These are phyloP conservation scores for Rallus limicola DNA, from an alignment of 2,113 vertebrate genomes.

Conservation along the genomic window DNA sequence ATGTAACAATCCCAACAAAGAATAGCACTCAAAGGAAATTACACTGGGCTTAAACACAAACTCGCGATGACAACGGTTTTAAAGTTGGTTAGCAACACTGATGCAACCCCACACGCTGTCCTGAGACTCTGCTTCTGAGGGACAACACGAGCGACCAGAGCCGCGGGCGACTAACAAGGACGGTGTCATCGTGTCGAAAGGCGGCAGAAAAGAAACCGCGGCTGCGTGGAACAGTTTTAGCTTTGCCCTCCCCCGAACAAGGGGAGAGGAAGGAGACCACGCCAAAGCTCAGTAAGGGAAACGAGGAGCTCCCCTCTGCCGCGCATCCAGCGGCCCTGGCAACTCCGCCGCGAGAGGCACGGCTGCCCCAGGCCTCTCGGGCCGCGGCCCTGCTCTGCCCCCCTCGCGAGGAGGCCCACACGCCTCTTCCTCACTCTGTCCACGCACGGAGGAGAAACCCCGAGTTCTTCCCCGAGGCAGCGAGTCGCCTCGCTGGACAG, in stretches of 20 bases:
- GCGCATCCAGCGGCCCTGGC: not conserved
- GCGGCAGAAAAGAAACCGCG: rapidly evolving
- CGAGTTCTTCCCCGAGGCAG: not conserved
- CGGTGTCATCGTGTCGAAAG: rapidly evolving
- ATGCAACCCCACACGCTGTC: rapidly evolving
- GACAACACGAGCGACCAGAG: not conserved
- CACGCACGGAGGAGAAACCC: no score
- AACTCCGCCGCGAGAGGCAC: not conserved
- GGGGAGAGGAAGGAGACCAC: rapidly evolving
- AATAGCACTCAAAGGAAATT: rapidly evolving
- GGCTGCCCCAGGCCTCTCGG: not conserved
- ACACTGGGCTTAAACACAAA: not conserved
- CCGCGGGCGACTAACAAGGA: rapidly evolving
- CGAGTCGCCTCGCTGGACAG: not conserved
- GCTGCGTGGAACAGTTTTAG: rapidly evolving
- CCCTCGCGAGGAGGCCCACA: rapidly evolving
- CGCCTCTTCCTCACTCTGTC: not conserved
- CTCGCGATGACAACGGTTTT: rapidly evolving
- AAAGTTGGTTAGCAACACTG: rapidly evolving
- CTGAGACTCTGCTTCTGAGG: not conserved
- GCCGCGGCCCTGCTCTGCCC: not conserved
- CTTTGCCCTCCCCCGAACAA: rapidly evolving
- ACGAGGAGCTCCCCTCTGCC: rapidly evolving
- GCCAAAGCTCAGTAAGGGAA: rapidly evolving
- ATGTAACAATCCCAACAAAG: rapidly evolving